phyloP scores from a whole-genome alignment of 2,113 vertebrate genomes.

The Paracanthobrama guichenoti region DNA sequence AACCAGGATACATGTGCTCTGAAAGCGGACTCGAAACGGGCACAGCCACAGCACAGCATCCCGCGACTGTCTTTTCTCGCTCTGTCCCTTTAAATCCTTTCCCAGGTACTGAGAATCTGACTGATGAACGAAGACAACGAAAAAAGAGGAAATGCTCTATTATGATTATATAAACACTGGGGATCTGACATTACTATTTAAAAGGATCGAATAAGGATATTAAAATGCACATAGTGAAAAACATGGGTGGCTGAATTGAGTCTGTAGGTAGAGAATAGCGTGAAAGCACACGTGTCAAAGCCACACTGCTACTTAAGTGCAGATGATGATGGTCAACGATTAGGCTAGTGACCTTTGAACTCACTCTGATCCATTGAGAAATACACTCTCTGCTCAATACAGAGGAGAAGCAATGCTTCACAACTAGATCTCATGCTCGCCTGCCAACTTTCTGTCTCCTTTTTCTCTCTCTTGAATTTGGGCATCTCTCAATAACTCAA shows the following conservation, averaged over 20 bases:
- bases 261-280: slow-evolving; percentile 44
- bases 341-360: slow-evolving; percentile 45
- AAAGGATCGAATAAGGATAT: slow-evolving; percentile 43
- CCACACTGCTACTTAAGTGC: slow-evolving; percentile 22
- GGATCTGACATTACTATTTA: slow-evolving; percentile 1
- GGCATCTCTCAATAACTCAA: slow-evolving; percentile 54
- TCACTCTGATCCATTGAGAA: slow-evolving; percentile 36
- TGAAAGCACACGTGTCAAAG: slow-evolving; percentile 54
- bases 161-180: slow-evolving; percentile 63
- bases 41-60: slow-evolving; percentile 31
- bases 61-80: slow-evolving; percentile 30
- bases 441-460: slow-evolving; percentile 35
- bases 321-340: slow-evolving; percentile 36
- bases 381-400: slow-evolving; percentile 32
- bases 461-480: slow-evolving; percentile 43
- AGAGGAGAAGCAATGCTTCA: slow-evolving; percentile 25
- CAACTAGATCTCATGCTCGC: slow-evolving; percentile 18
- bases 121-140: slow-evolving; percentile 50
- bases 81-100: slow-evolving; percentile 61
- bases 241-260: slow-evolving; percentile 48
- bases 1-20: slow-evolving; percentile 40
- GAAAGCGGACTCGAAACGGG: slow-evolving; percentile 40
- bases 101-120: slow-evolving; percentile 58
- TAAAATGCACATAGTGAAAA: slow-evolving; percentile 28
- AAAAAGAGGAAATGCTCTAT: slow-evolving; percentile 61